Conservation (phyloP, 1,140 invertebrate species). For the Drosophila carrolli region DNA sequence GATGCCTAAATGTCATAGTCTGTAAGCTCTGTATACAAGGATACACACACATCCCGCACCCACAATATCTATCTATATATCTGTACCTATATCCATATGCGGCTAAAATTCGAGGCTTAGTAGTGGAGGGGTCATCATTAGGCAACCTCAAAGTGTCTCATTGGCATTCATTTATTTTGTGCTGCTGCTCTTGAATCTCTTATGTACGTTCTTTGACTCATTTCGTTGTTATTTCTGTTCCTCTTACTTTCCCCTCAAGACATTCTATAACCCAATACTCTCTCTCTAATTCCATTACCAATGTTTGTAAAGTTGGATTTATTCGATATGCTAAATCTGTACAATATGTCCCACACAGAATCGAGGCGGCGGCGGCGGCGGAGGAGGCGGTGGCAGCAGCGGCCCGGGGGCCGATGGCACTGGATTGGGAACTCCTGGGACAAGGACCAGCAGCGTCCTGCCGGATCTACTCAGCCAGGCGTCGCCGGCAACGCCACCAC, state of each 20-base stretch:
- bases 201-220: slow-evolving; percentile 19
- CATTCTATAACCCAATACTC: slow-evolving; percentile 31
- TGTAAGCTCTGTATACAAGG: slow-evolving; percentile 51
- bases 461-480: slow-evolving; percentile 96
- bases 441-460: slow-evolving; percentile 94
- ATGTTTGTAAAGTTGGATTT: background rate
- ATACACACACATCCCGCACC: slow-evolving; percentile 8
- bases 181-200: slow-evolving; percentile 45
- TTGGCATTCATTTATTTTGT: slow-evolving; percentile 74
- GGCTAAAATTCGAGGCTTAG: slow-evolving; percentile 32
- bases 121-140: slow-evolving; percentile 32
- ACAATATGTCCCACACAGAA: slow-evolving; percentile 85
- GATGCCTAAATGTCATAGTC: slow-evolving; percentile 44
- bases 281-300: slow-evolving; percentile 31
- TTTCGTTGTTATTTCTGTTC: slow-evolving; percentile 40
- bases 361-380: slow-evolving; percentile 88
- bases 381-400: slow-evolving; percentile 85
- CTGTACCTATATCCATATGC: background rate
- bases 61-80: background rate
- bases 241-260: slow-evolving; percentile 17
- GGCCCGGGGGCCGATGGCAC: slow-evolving; percentile 86
- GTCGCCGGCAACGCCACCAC: slow-evolving; percentile 92
- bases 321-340: slow-evolving; percentile 6
- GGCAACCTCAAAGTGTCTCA: slow-evolving; percentile 66
- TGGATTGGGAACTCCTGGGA: slow-evolving; percentile 89